Evolutionary conservation across 2,113 vertebrate species (phyloP).

Genomic region (Vulpes lagopus): DNA sequence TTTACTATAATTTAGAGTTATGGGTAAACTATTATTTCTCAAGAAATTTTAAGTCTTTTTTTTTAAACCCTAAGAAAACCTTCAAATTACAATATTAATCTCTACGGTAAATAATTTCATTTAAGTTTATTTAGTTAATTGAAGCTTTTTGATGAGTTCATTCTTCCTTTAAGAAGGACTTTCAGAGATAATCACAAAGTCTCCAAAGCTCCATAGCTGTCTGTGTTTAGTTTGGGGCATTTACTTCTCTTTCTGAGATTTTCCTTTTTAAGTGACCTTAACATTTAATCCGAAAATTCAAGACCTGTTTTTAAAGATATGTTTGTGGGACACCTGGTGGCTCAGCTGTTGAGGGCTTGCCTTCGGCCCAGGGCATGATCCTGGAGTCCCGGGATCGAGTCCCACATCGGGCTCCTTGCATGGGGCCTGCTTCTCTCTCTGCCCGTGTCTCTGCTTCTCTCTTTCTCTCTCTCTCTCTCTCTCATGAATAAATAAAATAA

Average conservation of each 20-base stretch:
- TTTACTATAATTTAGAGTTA: neutral
- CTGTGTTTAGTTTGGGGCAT: neutral
- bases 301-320: neutral
- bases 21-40: neutral
- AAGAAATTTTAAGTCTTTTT: constrained; percentile 20
- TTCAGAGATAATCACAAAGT: neutral
- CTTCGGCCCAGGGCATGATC: too few species aligned
- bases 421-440: too few species aligned
- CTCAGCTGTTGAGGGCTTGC: too few species aligned
- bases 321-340: neutral
- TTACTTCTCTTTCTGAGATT: constrained; percentile 40
- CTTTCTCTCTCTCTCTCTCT: too few species aligned
- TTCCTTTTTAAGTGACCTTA: constrained; percentile 39
- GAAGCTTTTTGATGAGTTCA: neutral
- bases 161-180: constrained; percentile 30
- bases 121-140: neutral
- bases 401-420: too few species aligned
- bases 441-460: too few species aligned
- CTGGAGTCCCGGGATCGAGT: too few species aligned
- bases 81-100: neutral
- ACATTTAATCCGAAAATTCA: neutral
- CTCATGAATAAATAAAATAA: too few species aligned
- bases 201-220: neutral
- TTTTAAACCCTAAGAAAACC: neutral
- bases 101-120: constrained; percentile 25